A percentile compares a stretch with the other conserved stretches of the same genome.
Conservation (phyloP, 2,797 vertebrate species). For the Aldrovandia affinis region DNA sequence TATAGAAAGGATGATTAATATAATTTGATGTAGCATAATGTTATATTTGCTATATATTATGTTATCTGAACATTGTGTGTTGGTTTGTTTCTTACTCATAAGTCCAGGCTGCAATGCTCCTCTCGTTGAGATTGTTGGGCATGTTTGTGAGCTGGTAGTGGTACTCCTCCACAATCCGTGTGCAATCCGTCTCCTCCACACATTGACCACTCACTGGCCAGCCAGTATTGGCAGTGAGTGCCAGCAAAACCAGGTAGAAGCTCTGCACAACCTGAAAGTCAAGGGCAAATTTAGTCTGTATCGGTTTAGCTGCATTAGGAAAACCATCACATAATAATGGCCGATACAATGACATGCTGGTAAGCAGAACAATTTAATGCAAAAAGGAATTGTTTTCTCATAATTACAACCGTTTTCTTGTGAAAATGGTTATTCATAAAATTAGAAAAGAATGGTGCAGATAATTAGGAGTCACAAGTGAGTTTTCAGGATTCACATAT, state of each 20-base stretch:
- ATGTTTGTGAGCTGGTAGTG: slow-evolving; percentile 67
- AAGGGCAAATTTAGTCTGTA: not conserved
- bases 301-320: not conserved
- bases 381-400: not conserved
- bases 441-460: too few species aligned
- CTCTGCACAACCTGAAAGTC: slow-evolving; percentile 43
- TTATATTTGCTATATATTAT: too few species aligned
- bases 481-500: too few species aligned
- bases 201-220: slow-evolving; percentile 63
- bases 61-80: too few species aligned
- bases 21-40: too few species aligned
- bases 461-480: too few species aligned
- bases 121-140: slow-evolving; percentile 70
- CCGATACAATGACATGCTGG: not conserved
- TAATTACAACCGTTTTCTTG: not conserved
- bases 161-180: slow-evolving; percentile 65
- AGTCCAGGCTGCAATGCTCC: slow-evolving; percentile 75
- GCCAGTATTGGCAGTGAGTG: slow-evolving; percentile 53
- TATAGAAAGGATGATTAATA: too few species aligned
- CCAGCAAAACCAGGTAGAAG: slow-evolving; percentile 61
- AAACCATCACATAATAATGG: not conserved
- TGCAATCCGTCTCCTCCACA: slow-evolving; percentile 67
- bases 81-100: slow-evolving; percentile 68
- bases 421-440: too few species aligned
- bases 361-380: not conserved